Evolutionary conservation across 2,888 invertebrate genomes (phyloP).

Genomic region (Eurytoma californica): DNA sequence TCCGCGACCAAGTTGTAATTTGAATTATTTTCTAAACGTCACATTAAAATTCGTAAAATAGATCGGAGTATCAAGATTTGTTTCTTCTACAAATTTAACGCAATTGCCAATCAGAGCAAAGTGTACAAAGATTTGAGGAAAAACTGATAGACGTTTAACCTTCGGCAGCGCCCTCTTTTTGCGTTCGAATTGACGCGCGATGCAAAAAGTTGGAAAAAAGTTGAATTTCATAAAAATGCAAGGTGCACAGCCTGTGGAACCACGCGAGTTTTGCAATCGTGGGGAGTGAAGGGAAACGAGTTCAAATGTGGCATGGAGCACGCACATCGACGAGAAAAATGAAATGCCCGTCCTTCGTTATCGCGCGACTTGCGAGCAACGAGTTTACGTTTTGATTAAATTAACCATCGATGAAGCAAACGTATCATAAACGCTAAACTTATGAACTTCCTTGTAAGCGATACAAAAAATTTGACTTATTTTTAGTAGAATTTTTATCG

Average conservation of each 20-base stretch:
- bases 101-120: background rate
- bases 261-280: constrained; percentile 52
- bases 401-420: too few species aligned
- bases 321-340: constrained; percentile 2
- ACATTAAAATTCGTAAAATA: background rate
- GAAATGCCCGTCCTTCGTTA: constrained; percentile 10
- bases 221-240: constrained; percentile 34
- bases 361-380: background rate
- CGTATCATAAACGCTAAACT: too few species aligned
- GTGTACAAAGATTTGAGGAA: background rate
- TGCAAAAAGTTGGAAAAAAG: constrained; percentile 11
- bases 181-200: background rate
- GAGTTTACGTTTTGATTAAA: too few species aligned
- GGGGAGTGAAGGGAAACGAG: constrained; percentile 56
- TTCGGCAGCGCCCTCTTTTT: constrained; percentile 7
- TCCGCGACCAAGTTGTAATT: background rate
- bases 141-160: constrained; percentile 4
- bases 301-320: constrained; percentile 19
- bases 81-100: background rate
- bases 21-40: constrained; percentile 16
- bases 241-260: constrained; percentile 18
- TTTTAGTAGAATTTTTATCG: too few species aligned
- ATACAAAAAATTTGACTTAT: too few species aligned
- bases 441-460: too few species aligned
- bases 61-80: background rate